Conservation (phyloP, 2,797 vertebrate genomes). For the Hephaestus fuliginosus region DNA sequence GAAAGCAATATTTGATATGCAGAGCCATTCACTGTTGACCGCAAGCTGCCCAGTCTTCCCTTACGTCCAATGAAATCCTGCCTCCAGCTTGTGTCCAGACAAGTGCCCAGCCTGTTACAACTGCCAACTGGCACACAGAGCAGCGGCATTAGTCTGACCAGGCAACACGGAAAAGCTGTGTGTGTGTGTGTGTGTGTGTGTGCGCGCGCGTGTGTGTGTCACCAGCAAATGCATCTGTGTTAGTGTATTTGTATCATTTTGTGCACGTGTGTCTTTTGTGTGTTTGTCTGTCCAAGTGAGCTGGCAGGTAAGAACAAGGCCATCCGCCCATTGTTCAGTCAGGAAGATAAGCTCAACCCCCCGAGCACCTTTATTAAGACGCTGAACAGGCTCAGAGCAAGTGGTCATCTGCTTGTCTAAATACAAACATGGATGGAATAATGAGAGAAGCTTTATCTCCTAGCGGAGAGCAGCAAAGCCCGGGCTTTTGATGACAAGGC, state of each 20-base stretch:
- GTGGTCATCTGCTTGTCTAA: conserved; percentile 72
- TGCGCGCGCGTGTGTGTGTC: conserved; percentile 23
- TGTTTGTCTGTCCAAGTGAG: conserved; percentile 17
- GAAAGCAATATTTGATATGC: conserved; percentile 73
- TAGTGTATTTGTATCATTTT: conserved; percentile 34
- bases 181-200: conserved; percentile 15
- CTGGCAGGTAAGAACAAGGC: conserved; percentile 46
- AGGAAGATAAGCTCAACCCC: conserved; percentile 54
- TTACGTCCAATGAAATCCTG: conserved; percentile 66
- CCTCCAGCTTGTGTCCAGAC: conserved; percentile 72
- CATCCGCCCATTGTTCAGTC: conserved; percentile 18
- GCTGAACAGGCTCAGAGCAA: conserved; percentile 58
- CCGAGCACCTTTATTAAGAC: conserved; percentile 67
- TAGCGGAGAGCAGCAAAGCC: conserved; percentile 27
- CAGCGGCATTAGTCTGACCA: conserved; percentile 62
- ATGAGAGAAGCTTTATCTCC: conserved; percentile 69
- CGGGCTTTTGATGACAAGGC: conserved; percentile 56
- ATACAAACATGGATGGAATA: conserved; percentile 73
- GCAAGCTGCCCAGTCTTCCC: conserved; percentile 61
- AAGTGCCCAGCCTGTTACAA: conserved; percentile 55
- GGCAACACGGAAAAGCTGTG: conserved; percentile 43
- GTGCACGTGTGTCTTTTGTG: not conserved
- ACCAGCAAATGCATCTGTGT: conserved; percentile 12
- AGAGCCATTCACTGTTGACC: conserved; percentile 70
- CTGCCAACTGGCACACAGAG: conserved; percentile 71